Base-by-base conservation (phyloP, 1,140 invertebrate species). In the Thereuonema tuberculata region DNA sequence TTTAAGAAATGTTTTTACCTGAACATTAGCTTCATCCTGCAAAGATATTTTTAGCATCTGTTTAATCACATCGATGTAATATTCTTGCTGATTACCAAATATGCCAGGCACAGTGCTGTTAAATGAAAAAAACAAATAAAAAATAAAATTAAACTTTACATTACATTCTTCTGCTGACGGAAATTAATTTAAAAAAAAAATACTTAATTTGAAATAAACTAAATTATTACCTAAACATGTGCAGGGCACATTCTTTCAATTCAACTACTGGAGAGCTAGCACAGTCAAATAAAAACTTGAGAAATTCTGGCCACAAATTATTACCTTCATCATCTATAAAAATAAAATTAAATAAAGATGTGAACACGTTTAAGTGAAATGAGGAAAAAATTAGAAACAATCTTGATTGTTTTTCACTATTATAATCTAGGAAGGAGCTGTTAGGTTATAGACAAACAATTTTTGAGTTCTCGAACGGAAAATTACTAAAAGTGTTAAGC, bases 241-340 rank as follows among this genome's bases (percentile, higher is more conserved):
- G 82, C 47, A 99, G 81, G 15, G 93, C 92, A 67, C 87, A 85
- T 74, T 98, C 94, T 76, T 92, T 92, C n/a, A 95, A 77, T 52
- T 84, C 80, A 26, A 86, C 75, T 68, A 85, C 81, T 29, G 83
- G 77, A 62, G 87, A 85, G 75, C 84, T 91, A 17, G 89, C 91
- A 76, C 91, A 93, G 69, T 93, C 86, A 75, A 97, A 98, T 67
- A 99, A 79, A 74, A 97, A 98, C 70, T 93, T 86, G 26, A 99
- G 78, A 70, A 98, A 90, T 71, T 98, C 94, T 25, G 90, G 91
- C 96, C 96, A 99, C 61, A 85, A 83, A 74, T 97, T 97, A 68
- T 91, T 93, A 26, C 92, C 92, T 72, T 95, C 89, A 65, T 98
- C 94, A 72, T 98, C 94, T 75, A 67, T 37, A 73, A 65, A 56